phyloP scores from a whole-genome alignment of 2,888 invertebrate genomes.

The Trissolcus brochymenae region DNA sequence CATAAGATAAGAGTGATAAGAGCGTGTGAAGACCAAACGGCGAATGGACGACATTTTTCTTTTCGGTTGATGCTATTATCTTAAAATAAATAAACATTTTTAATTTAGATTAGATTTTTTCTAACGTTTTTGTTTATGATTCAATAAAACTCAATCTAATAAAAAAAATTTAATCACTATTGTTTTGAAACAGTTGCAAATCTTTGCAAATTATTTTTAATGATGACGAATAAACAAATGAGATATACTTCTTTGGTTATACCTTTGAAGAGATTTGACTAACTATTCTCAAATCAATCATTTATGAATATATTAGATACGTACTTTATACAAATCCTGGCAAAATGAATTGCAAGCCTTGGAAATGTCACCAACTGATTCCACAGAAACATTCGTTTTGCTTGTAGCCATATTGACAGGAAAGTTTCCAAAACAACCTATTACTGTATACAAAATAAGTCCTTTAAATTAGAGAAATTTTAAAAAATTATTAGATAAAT shows the following conservation, averaged over 20 bases:
- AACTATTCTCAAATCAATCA: not conserved
- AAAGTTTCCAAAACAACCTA: conserved; percentile 10
- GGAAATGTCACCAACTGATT: conserved; percentile 23
- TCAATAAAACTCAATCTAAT: not conserved
- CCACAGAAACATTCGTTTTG: not conserved
- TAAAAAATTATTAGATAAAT: too few relatives aligned
- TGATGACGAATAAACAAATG: not conserved
- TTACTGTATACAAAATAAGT: not conserved
- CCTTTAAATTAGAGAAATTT: too few relatives aligned
- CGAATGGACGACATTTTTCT: conserved; percentile 66
- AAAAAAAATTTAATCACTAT: not conserved
- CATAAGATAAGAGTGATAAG: conserved; percentile 69
- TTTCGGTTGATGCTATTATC: not conserved
- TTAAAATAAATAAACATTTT: not conserved
- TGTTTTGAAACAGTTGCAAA: not conserved
- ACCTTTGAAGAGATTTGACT: not conserved
- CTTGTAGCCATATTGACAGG: conserved; percentile 4
- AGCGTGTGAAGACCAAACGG: conserved; percentile 71
- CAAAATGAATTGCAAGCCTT: conserved; percentile 40
- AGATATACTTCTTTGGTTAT: not conserved
- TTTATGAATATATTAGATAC: not conserved
- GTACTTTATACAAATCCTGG: conserved; percentile 47
- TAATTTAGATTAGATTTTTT: not conserved
- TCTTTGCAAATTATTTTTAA: not conserved
- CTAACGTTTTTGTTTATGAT: not conserved